These are phyloP conservation scores for Gopherus evgoodei DNA, from an alignment of 2,113 vertebrate genomes.

Conservation along the genomic window DNA sequence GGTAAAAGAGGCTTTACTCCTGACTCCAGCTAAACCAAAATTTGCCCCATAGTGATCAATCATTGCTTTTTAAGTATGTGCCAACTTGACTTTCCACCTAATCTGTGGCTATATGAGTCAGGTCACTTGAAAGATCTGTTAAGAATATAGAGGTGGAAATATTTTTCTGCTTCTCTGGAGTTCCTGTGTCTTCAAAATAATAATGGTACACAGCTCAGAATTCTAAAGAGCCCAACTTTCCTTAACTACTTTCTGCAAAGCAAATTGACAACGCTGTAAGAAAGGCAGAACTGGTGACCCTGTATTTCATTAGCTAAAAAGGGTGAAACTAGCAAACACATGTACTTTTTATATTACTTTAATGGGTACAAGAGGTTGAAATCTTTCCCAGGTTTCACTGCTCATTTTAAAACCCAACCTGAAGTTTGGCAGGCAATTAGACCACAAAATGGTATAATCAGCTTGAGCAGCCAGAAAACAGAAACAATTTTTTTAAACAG, in stretches of 20 bases:
- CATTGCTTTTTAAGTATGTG: neutral
- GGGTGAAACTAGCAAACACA: neutral
- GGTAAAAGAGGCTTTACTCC: neutral
- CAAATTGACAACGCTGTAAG: neutral
- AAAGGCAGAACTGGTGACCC: neutral
- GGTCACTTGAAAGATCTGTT: neutral
- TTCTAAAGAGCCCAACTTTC: neutral
- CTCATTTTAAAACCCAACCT: neutral
- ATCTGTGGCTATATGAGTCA: neutral
- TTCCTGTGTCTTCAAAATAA: neutral
- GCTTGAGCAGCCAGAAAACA: neutral
- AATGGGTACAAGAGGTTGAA: neutral
- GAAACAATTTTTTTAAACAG: neutral
- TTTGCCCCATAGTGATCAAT: neutral
- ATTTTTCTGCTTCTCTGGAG: slow-evolving; percentile 24
- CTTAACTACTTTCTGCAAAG: slow-evolving; percentile 9
- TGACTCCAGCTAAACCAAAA: neutral
- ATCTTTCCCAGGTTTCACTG: neutral
- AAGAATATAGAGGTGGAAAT: neutral
- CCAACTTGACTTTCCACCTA: neutral
- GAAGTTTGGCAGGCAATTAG: neutral
- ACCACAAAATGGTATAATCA: neutral
- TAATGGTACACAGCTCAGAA: neutral
- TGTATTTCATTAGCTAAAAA: neutral
- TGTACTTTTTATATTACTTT: neutral